Base-by-base conservation (phyloP, 2,888 invertebrate genomes). In the Pristionchus arcanus region DNA sequence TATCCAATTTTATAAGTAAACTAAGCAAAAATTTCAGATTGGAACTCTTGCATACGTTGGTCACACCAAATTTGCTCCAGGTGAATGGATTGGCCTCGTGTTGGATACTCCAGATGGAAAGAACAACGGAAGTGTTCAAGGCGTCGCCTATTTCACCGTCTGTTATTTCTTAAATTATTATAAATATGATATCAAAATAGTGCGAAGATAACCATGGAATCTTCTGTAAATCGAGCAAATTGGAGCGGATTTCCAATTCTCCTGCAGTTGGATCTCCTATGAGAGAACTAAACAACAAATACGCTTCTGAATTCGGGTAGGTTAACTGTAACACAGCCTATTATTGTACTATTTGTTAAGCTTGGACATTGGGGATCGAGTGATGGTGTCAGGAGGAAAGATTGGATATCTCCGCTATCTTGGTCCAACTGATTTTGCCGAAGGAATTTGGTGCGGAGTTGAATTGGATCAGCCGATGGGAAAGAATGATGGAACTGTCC, bases 31-130 rank as follows among this genome's bases (percentile, higher is more conserved):
- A 11, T 49, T 49, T 25, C 91, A 91, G 55, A 81, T 77, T n/a
- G 94, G 93, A 7, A 91, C 89, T 49, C 90, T 94, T 28, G 92
- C 92, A n/a, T 94, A 92, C 87, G 90, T 94, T 19, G 94, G 94
- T 19, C 87, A 90, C 31, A 92, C 93, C 3, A 88, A 92, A 71
- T 94, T 94, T 88, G 98, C 98, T 1, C 96, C 97, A 68, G 98
- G 98, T 66, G 97, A 97, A 94, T 98, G 98, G 98, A 98, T 97
- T 91, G 99, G 99, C 53, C 97, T 99, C 31, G 98, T 98, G 95
- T 96, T 98, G 92, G 98, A 98, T 95, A 98, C 98, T 92, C 97
- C 98, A 0, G 96, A 97, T 90, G 99, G 99, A 86, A 99, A 98
- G 96, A 99, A 99, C 96, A 98, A 99, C 95, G 99, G 99, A 90